Evolutionary conservation across 2,797 vertebrate genomes (phyloP), one percentile per base, ranked within the genome.

Genomic region (Notolabrus celidotus): DNA sequence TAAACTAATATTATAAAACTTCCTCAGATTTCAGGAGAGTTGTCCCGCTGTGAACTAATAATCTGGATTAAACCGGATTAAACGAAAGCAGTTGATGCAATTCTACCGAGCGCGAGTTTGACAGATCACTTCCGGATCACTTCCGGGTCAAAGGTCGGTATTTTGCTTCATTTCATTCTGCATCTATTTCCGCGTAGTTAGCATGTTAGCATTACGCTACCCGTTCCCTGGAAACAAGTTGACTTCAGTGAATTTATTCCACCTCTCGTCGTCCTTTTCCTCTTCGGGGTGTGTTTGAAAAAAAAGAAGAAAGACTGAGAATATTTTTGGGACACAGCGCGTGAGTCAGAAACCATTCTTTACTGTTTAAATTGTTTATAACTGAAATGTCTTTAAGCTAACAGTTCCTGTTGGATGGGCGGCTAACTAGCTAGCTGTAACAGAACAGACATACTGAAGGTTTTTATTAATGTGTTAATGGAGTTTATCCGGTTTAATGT

Each of bases 141-240:
- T 47, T 87, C 86, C 85, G 84, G 84, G 80, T 79, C 31, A 89
- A 49, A 79, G 72, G 71, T 73, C 7, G 5, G 20, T 4, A n/a
- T 54, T 51, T 39, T 22, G 10, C 31, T 27, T 16, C 27, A 50
- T 79, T 64, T 65, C 46, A 70, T 63, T 62, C 47, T 27, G 2
- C 11, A 2, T 17, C 50, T 53, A 51, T 20, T 89, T 89, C 88
- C 85, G 81, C 65, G 49, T 79, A 64, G 64, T 71, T 81, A 67
- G 43, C 70, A 27, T 33, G 3, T 74, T 85, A 85, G 82, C 86
- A 43, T 54, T 1, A 11, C 65, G 84, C 74, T 77, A 61, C 3
- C 57, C 51, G 41, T 33, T 72, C n/a, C 29, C 17, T 31, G 36
- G 41, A 60, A 74, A 82, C 23, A 67, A 61, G 23, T 60, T 54